Evolutionary conservation across 2,113 vertebrate genomes (phyloP).

Genomic region (Nanorana parkeri): DNA sequence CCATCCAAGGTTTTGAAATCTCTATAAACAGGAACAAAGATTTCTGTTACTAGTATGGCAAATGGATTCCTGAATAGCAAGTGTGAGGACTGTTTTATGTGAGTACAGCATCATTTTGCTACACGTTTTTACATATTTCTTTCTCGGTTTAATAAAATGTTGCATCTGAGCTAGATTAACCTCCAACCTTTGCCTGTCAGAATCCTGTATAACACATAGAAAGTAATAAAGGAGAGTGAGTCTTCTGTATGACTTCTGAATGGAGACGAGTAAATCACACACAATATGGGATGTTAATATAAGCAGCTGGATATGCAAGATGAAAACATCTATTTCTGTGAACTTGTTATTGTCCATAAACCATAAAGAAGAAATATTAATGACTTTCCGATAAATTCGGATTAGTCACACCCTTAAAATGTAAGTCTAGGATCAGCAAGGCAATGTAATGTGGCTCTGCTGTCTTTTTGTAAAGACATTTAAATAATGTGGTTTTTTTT

Average conservation of each 20-base stretch:
- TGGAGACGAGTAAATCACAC: slow-evolving; percentile 30
- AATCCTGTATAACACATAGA: slow-evolving; percentile 24
- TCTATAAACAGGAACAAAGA: no score
- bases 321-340: not conserved
- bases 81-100: not conserved
- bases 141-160: slow-evolving; percentile 38
- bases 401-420: not conserved
- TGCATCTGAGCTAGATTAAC: slow-evolving; percentile 30
- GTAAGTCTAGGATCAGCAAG: no score
- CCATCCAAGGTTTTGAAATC: no score
- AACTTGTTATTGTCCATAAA: slow-evolving; percentile 20
- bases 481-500: no score
- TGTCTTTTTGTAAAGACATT: no score
- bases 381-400: not conserved
- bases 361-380: not conserved
- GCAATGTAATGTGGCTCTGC: no score
- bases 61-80: not conserved
- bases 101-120: not conserved
- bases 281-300: slow-evolving; percentile 23
- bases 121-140: slow-evolving; percentile 35
- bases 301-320: slow-evolving; percentile 25
- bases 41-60: no score
- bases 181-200: slow-evolving; percentile 28
- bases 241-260: not conserved
- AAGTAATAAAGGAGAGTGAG: slow-evolving; percentile 23